These are phyloP conservation scores for Charanyca ferruginea DNA, from an alignment of 2,888 invertebrate species.

Conservation along the genomic window DNA sequence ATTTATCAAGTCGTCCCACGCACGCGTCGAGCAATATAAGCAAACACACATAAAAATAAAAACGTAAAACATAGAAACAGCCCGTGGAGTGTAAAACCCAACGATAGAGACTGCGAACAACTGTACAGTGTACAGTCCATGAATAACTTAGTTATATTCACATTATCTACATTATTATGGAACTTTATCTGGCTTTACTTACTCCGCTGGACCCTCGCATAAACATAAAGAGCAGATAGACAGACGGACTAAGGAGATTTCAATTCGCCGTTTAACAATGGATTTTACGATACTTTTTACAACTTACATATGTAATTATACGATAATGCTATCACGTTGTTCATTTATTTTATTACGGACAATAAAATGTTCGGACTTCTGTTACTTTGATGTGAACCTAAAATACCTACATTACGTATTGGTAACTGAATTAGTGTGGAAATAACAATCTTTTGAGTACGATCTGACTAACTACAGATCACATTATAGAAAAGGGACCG, in stretches of 20 bases:
- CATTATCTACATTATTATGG: conserved; percentile 90
- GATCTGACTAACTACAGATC: conserved; percentile 24
- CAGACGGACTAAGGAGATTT: conserved; percentile 73
- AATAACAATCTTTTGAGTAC: conserved; percentile 50
- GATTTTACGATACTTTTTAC: conserved; percentile 64
- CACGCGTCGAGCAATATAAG: conserved; percentile 85
- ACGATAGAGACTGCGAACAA: conserved; percentile 87
- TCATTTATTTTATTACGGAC: conserved; percentile 51
- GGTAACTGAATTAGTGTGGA: conserved; percentile 49
- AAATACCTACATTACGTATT: conserved; percentile 55
- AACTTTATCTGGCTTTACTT: conserved; percentile 88
- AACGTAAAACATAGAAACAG: conserved; percentile 81
- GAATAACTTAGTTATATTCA: conserved; percentile 90
- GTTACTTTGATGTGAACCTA: conserved; percentile 42
- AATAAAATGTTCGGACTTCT: conserved; percentile 49
- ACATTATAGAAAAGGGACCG: not conserved
- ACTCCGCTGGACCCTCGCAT: conserved; percentile 83
- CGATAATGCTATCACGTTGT: conserved; percentile 54
- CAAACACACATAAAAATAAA: conserved; percentile 85
- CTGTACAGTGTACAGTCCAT: conserved; percentile 84
- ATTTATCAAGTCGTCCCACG: conserved; percentile 89
- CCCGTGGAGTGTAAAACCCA: conserved; percentile 89
- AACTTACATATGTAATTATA: conserved; percentile 50
- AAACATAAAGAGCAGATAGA: conserved; percentile 75
- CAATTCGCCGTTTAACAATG: conserved; percentile 82